Percentiles rank a stretch among this genome's conserved stretches.
Evolutionary conservation across 2,113 vertebrate species (phyloP).

Genomic region (Laticauda colubrina): DNA sequence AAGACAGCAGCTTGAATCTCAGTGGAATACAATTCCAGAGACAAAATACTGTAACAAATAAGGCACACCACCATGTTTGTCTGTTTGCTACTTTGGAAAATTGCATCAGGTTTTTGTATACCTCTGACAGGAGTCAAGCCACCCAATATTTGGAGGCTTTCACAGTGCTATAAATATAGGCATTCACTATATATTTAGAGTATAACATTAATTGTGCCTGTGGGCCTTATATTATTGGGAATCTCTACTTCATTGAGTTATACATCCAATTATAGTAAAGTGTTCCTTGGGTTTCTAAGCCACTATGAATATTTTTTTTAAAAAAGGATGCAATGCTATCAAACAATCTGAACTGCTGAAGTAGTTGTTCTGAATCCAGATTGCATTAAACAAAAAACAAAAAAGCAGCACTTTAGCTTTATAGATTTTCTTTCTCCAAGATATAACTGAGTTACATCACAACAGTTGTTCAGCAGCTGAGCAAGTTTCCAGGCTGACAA

Average conservation of each 20-base stretch:
- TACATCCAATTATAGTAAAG: neutral
- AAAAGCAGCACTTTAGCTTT: neutral
- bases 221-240: neutral
- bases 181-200: neutral
- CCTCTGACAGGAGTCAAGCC: neutral
- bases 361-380: neutral
- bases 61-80: neutral
- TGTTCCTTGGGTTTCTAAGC: neutral
- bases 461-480: slow-evolving; percentile 54
- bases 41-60: neutral
- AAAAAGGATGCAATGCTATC: neutral
- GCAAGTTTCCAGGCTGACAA: slow-evolving; percentile 52
- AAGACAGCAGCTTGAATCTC: neutral
- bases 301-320: neutral
- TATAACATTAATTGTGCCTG: neutral
- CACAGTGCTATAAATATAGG: neutral
- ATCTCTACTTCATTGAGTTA: neutral
- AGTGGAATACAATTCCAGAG: neutral
- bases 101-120: neutral
- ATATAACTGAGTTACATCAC: slow-evolving; percentile 34
- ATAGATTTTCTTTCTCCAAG: slow-evolving; percentile 32
- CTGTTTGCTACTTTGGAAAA: neutral
- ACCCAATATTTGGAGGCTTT: neutral
- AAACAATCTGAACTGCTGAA: neutral
- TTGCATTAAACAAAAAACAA: neutral